A percentile compares a stretch with the other conserved stretches of the same genome.
phyloP scores from a whole-genome alignment of 2,797 vertebrate species.

The Myripristis murdjan region DNA sequence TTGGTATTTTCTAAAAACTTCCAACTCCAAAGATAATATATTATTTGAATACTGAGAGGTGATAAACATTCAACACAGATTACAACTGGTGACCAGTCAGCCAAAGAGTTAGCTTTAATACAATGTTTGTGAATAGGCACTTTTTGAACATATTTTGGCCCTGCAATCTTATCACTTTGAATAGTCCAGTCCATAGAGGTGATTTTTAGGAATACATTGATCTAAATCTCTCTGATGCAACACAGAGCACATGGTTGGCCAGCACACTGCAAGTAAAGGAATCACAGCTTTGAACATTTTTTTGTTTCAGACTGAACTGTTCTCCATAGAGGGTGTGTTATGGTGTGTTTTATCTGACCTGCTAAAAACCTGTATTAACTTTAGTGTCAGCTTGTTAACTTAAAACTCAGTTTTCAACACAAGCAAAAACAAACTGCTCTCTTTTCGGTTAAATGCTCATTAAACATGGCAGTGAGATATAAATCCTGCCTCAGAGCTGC shows the following conservation, averaged over 20 bases:
- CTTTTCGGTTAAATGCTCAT: not conserved
- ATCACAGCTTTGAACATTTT: not conserved
- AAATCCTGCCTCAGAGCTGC: not conserved
- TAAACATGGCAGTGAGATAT: not conserved
- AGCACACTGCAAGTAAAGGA: not conserved
- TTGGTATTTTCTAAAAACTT: slow-evolving; percentile 24
- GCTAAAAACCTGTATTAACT: not conserved
- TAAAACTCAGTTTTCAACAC: not conserved
- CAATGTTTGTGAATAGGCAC: not conserved
- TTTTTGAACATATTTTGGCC: not conserved
- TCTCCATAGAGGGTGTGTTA: not conserved
- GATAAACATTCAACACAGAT: not conserved
- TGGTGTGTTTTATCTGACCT: not conserved
- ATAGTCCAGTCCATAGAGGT: too few relatives aligned
- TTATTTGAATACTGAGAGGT: slow-evolving; percentile 17
- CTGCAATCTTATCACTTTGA: not conserved
- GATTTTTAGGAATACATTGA: not conserved
- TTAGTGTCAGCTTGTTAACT: too few relatives aligned
- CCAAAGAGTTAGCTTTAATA: slow-evolving; percentile 70
- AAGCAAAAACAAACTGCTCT: not conserved
- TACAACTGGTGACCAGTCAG: slow-evolving; percentile 40
- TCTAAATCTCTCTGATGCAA: not conserved
- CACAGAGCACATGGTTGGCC: not conserved
- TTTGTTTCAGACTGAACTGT: not conserved
- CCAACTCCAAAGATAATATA: slow-evolving; percentile 52